phyloP scores from a whole-genome alignment of 2,797 vertebrate species.

The Falco naumanni region DNA sequence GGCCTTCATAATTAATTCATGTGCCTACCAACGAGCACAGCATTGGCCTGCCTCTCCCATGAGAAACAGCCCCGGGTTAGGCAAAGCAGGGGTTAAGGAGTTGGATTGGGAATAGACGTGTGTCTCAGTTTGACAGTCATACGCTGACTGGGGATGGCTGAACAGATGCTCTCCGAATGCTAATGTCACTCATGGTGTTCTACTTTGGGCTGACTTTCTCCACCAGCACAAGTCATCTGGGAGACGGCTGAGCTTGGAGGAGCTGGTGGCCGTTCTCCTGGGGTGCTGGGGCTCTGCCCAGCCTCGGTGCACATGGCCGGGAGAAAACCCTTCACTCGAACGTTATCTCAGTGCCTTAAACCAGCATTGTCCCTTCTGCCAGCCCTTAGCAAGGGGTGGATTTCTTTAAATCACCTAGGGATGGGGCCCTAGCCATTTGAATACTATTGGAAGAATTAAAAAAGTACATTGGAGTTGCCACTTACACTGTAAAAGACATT shows the following conservation, averaged over 20 bases:
- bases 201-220: conserved; percentile 66
- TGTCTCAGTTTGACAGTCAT: conserved; percentile 63
- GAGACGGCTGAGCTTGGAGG: conserved; percentile 18
- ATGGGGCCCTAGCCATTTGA: neutral
- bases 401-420: neutral
- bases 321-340: neutral
- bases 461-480: conserved; percentile 44
- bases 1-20: conserved; percentile 39
- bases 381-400: neutral
- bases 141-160: conserved; percentile 67
- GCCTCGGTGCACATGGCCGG: rapidly evolving
- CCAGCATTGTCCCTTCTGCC: neutral
- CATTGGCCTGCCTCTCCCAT: neutral
- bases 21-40: neutral
- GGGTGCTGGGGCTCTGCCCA: neutral
- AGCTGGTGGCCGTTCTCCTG: neutral
- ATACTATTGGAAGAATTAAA: conserved; percentile 41
- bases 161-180: conserved; percentile 70
- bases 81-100: conserved; percentile 66
- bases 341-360: neutral
- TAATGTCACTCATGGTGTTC: conserved; percentile 71
- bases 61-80: neutral
- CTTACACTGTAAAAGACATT: conserved; percentile 7
- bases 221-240: conserved; percentile 57
- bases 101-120: conserved; percentile 68